phyloP scores from a whole-genome alignment of 2,797 vertebrate genomes.

The Acanthis flammea region DNA sequence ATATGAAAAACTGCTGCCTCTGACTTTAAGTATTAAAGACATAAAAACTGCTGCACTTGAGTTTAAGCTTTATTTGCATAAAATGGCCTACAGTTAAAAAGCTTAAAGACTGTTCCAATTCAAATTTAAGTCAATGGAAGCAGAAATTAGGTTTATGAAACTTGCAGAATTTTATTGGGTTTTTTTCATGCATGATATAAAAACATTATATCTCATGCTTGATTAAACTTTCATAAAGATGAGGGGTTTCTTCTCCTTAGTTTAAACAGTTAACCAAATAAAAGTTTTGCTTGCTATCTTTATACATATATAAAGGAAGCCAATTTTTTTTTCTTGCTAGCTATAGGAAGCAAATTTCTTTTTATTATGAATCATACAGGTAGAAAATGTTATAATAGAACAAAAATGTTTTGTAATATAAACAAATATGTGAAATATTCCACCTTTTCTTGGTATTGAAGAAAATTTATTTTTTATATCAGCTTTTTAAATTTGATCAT shows the following conservation, averaged over 20 bases:
- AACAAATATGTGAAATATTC: not conserved
- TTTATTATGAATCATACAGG: not conserved
- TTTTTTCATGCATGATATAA: fast-evolving
- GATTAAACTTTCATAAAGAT: not conserved
- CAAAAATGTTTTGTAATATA: not conserved
- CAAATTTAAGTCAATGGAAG: not conserved
- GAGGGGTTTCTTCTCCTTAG: fast-evolving
- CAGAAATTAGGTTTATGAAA: not conserved
- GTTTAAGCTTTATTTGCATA: not conserved
- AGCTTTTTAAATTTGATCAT: fast-evolving
- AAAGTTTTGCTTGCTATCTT: not conserved
- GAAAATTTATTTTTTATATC: not conserved
- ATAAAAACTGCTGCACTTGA: not conserved
- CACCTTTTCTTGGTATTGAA: not conserved
- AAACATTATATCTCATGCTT: not conserved
- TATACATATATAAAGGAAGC: not conserved
- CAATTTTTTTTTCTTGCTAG: not conserved
- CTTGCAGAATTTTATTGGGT: fast-evolving
- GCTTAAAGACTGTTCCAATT: not conserved
- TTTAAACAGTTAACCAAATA: not conserved
- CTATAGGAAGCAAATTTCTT: not conserved
- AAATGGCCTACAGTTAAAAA: not conserved
- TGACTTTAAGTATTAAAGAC: not conserved
- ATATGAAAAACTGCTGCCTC: not conserved
- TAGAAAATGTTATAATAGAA: not conserved